Evolutionary conservation across 2,888 invertebrate species (phyloP).

Genomic region (Hetaerina titia): DNA sequence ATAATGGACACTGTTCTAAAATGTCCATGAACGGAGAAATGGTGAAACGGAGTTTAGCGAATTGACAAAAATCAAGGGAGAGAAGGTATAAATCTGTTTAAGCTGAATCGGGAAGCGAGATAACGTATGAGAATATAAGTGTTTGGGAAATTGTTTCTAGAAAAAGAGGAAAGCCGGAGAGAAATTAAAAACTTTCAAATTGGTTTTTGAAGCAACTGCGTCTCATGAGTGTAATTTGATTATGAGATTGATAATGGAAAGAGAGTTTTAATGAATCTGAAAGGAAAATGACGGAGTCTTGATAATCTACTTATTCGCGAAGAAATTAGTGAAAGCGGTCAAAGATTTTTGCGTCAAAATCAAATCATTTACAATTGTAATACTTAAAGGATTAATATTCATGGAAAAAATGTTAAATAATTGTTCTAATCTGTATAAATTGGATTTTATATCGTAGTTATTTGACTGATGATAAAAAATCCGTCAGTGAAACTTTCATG

Average conservation of each 20-base stretch:
- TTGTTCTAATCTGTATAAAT: no score
- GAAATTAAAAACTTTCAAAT: slow-evolving; percentile 2
- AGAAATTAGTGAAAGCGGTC: background rate
- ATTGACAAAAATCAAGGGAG: background rate
- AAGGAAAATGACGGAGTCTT: background rate
- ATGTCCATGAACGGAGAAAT: background rate
- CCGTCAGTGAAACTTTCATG: no score
- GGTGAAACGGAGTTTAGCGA: background rate
- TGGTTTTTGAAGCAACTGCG: background rate
- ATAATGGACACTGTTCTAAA: background rate
- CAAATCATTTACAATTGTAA: background rate
- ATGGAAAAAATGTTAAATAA: background rate
- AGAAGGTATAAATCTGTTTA: background rate
- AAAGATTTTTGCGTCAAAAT: background rate
- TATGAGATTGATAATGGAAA: background rate
- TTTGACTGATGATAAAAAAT: no score
- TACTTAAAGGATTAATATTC: background rate
- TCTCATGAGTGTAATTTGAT: background rate
- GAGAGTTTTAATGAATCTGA: background rate
- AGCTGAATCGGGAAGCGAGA: background rate
- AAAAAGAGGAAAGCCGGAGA: background rate
- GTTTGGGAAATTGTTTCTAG: background rate
- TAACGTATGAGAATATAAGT: background rate
- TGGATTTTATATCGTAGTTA: no score
- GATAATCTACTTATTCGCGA: background rate